A percentile compares a stretch with the other conserved stretches of the same genome.
phyloP scores from a whole-genome alignment of 1,140 invertebrate species.

The Cataglyphis hispanica region DNA sequence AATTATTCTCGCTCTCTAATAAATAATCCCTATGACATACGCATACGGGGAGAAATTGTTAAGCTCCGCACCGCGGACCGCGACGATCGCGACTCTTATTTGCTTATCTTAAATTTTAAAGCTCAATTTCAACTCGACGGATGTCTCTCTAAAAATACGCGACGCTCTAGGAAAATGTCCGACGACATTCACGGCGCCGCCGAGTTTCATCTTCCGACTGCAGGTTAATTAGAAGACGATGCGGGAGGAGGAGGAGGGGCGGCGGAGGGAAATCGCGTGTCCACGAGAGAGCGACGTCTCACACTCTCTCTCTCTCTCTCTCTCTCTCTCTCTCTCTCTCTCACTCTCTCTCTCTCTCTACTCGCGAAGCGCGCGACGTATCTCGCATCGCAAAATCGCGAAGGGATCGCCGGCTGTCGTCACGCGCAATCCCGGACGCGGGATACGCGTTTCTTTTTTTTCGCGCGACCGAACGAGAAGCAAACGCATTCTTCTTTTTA shows the following conservation, averaged over 20 bases:
- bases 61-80: constrained; percentile 9
- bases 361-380: constrained; percentile 21
- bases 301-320: too few species aligned
- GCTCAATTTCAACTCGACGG: constrained; percentile 35
- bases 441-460: constrained; percentile 55
- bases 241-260: too few species aligned
- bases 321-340: too few species aligned
- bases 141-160: background rate
- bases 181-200: background rate
- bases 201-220: constrained; percentile 34
- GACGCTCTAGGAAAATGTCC: constrained; percentile 9
- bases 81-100: background rate
- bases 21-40: background rate
- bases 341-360: too few species aligned
- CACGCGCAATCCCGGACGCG: constrained; percentile 49
- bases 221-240: constrained; percentile 51
- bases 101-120: constrained; percentile 49
- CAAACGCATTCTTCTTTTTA: constrained; percentile 28
- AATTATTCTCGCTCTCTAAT: background rate
- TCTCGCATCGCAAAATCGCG: constrained; percentile 55
- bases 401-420: constrained; percentile 48
- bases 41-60: background rate
- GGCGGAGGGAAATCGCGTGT: constrained; percentile 49
- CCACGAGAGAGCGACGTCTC: constrained; percentile 11
- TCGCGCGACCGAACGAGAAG: background rate